Conservation (phyloP, 2,888 invertebrate species). For the Drosophila stalkeri region DNA sequence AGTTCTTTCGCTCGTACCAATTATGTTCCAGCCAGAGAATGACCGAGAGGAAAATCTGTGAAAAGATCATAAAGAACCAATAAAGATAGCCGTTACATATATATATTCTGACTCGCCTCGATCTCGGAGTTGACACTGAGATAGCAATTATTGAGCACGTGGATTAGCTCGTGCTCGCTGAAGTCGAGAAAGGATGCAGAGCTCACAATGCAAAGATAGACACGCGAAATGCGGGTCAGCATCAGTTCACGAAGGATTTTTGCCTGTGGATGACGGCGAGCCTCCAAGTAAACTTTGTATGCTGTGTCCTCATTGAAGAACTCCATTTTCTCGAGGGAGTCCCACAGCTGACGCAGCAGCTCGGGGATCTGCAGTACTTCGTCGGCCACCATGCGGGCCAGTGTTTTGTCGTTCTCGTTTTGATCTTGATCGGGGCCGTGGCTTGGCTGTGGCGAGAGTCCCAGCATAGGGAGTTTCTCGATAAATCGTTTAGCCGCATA, state of each 20-base stretch:
- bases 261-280: conserved; percentile 54
- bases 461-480: conserved; percentile 56
- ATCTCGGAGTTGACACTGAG: conserved; percentile 70
- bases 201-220: conserved; percentile 65
- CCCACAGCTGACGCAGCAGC: conserved; percentile 58
- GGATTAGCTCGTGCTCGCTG: conserved; percentile 56
- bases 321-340: conserved; percentile 62
- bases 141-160: conserved; percentile 60
- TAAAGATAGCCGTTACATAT: background rate
- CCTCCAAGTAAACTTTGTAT: conserved; percentile 66
- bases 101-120: conserved; percentile 45
- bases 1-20: conserved; percentile 53
- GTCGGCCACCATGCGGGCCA: conserved; percentile 56
- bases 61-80: background rate
- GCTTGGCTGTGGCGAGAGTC: background rate
- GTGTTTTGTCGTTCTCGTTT: conserved; percentile 23
- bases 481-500: conserved; percentile 64
- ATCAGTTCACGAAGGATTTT: conserved; percentile 63
- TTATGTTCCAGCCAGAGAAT: conserved; percentile 68
- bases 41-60: conserved; percentile 62
- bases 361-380: conserved; percentile 61
- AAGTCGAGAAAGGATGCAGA: conserved; percentile 64
- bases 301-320: conserved; percentile 69
- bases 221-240: conserved; percentile 67
- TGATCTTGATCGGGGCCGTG: background rate